These are phyloP conservation scores for Sinotaia quadrata DNA, from an alignment of 2,888 invertebrate species.

Conservation along the genomic window DNA sequence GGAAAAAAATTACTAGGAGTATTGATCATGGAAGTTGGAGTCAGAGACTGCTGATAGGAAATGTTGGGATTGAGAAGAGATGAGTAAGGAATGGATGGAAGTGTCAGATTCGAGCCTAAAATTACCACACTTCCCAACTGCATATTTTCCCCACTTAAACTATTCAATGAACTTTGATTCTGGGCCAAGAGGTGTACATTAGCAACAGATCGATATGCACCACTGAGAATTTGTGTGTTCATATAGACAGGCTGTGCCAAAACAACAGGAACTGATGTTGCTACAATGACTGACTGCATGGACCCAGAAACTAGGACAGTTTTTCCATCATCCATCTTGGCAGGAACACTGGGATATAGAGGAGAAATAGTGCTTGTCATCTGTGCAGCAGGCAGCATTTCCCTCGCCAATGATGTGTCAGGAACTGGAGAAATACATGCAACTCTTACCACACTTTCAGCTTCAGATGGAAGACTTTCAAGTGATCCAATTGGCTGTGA, in stretches of 20 bases:
- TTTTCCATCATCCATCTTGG: not conserved
- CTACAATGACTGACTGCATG: not conserved
- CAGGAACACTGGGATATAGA: not conserved
- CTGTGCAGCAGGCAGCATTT: not conserved
- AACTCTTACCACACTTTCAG: not conserved
- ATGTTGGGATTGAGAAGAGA: conserved; percentile 17
- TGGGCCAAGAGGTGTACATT: conserved; percentile 16
- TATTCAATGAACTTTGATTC: not conserved
- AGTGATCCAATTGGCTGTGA: not conserved
- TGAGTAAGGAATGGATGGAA: conserved; percentile 32
- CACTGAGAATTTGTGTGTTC: conserved; percentile 27
- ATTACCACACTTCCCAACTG: conserved; percentile 30
- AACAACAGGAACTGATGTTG: conserved; percentile 47
- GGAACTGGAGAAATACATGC: not conserved
- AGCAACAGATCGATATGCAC: conserved; percentile 12
- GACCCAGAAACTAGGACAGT: not conserved
- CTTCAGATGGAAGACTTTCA: not conserved
- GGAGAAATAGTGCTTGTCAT: not conserved
- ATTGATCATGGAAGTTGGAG: conserved; percentile 17
- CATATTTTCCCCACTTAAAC: not conserved
- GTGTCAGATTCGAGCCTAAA: conserved; percentile 33
- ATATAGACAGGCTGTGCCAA: conserved; percentile 42
- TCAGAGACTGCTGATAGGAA: conserved; percentile 4
- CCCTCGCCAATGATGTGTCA: not conserved
- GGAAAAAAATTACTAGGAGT: conserved; percentile 1